These are phyloP conservation scores for Caenorhabditis becei DNA, from an alignment of 2,888 invertebrate genomes.

Conservation along the genomic window DNA sequence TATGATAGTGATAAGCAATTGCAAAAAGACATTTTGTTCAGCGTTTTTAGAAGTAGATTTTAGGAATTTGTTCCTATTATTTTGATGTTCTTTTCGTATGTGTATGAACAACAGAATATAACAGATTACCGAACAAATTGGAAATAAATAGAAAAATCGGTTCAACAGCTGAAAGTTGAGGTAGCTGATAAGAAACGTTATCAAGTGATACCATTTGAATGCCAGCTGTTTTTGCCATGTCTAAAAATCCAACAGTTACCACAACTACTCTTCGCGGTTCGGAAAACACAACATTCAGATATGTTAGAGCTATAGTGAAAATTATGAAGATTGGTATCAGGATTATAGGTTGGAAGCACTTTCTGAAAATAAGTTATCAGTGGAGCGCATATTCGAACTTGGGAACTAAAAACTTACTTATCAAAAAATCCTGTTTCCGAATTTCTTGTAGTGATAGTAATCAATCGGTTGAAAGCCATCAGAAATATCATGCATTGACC, in stretches of 20 bases:
- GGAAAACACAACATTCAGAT: neutral
- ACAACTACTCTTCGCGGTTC: neutral
- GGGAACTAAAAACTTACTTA: neutral
- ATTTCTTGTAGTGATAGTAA: neutral
- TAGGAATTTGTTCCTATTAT: neutral
- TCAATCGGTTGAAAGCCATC: neutral
- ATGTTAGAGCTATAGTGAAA: too few species aligned
- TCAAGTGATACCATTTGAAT: neutral
- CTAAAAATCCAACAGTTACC: neutral
- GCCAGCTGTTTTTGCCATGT: neutral
- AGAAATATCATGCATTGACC: neutral
- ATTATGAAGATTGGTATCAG: too few species aligned
- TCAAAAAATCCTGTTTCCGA: neutral
- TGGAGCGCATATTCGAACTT: too few species aligned
- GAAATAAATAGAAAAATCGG: slow-evolving; percentile 1
- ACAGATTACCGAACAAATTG: neutral
- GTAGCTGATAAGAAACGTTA: neutral
- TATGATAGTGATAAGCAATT: neutral
- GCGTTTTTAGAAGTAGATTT: neutral
- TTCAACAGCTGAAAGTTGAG: neutral
- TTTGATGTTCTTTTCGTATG: neutral
- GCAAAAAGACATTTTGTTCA: neutral
- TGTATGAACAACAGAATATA: neutral
- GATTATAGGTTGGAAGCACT: too few species aligned
- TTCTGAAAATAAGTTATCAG: too few species aligned